A percentile compares a stretch with the other conserved stretches of the same genome.
Conservation (phyloP, 2,113 vertebrate genomes). For the Ceyx margarethae region DNA sequence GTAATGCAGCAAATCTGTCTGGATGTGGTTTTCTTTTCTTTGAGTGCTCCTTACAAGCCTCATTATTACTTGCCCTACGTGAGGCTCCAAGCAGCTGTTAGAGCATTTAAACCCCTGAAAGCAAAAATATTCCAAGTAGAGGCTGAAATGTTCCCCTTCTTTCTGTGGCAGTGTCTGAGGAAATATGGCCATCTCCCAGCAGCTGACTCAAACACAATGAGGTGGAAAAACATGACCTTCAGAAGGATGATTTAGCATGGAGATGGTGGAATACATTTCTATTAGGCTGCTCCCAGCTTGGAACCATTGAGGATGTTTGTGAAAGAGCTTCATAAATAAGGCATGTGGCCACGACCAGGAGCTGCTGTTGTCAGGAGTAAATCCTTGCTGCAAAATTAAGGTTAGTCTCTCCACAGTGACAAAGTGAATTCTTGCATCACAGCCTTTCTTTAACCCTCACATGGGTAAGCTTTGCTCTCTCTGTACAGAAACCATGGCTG, state of each 20-base stretch:
- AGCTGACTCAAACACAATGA: slow-evolving; percentile 52
- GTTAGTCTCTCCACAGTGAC: background rate
- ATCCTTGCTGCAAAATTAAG: background rate
- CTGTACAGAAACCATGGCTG: background rate
- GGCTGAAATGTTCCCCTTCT: background rate
- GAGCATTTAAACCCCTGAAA: slow-evolving; percentile 22
- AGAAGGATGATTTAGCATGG: slow-evolving; percentile 46
- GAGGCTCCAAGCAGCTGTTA: background rate
- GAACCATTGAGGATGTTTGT: background rate
- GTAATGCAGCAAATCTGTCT: background rate
- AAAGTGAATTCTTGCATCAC: background rate
- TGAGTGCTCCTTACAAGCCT: background rate
- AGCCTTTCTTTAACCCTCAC: background rate
- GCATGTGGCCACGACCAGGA: background rate
- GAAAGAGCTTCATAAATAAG: background rate
- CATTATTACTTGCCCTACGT: background rate
- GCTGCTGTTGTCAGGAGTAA: background rate
- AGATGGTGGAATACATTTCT: slow-evolving; percentile 41
- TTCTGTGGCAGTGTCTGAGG: slow-evolving; percentile 16
- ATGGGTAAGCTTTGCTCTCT: background rate
- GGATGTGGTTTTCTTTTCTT: background rate
- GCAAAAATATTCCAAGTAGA: slow-evolving; percentile 1
- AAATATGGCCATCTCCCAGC: slow-evolving; percentile 49
- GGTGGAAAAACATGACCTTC: slow-evolving; percentile 64
- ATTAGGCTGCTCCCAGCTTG: background rate